A percentile compares a stretch with the other conserved stretches of the same genome.
Evolutionary conservation across 2,113 vertebrate species (phyloP).

Genomic region (Eira barbara): DNA sequence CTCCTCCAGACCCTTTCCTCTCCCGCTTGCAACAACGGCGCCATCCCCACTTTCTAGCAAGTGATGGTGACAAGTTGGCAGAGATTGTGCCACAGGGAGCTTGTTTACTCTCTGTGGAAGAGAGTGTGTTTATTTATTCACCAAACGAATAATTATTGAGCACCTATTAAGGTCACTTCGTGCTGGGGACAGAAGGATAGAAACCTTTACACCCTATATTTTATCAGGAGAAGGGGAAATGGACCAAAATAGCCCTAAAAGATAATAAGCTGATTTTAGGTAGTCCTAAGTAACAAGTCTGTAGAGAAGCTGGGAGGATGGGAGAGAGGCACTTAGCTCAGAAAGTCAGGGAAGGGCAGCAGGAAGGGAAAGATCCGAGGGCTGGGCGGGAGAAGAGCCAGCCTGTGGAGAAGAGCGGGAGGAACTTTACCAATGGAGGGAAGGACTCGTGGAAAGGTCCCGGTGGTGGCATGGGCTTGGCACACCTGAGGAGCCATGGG

Average conservation of each 20-base stretch:
- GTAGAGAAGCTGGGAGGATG: background rate
- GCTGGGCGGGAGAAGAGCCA: background rate
- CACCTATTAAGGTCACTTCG: background rate
- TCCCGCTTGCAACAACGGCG: background rate
- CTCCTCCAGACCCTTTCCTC: fast-evolving
- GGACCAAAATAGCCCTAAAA: background rate
- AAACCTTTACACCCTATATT: background rate
- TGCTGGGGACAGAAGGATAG: background rate
- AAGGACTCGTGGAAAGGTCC: background rate
- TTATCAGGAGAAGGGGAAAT: background rate
- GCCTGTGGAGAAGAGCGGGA: background rate
- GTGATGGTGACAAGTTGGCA: background rate
- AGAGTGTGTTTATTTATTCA: background rate
- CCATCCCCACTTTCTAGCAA: background rate
- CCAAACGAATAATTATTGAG: background rate
- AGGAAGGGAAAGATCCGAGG: background rate
- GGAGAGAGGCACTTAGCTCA: background rate
- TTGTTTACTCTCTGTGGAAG: background rate
- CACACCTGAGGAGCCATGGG: background rate
- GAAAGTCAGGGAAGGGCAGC: background rate
- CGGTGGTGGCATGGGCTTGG: fast-evolving
- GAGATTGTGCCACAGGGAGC: background rate
- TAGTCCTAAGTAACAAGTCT: background rate
- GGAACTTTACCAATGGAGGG: background rate
- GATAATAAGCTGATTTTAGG: background rate